Conservation (phyloP, 2,888 invertebrate species). For the Ceraclea dissimilis region DNA sequence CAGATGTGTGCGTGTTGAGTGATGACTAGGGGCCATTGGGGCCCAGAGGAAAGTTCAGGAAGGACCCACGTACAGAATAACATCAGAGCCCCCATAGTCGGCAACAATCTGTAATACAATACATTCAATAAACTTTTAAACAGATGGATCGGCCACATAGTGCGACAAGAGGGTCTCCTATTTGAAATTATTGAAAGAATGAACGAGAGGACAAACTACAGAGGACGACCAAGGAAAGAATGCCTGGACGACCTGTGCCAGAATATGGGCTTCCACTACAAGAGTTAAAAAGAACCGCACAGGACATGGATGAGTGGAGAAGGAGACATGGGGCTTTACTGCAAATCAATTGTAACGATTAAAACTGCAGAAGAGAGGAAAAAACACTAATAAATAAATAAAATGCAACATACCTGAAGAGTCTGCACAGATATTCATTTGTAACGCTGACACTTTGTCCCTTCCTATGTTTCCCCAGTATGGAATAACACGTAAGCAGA, state of each 20-base stretch:
- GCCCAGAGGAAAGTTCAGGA: conserved; percentile 55
- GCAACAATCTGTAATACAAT: conserved; percentile 47
- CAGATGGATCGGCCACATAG: not conserved
- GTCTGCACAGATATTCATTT: conserved; percentile 54
- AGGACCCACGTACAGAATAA: conserved; percentile 60
- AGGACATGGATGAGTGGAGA: no score
- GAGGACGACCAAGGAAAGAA: no score
- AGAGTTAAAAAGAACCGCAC: no score
- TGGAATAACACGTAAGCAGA: conserved; percentile 55
- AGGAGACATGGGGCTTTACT: no score
- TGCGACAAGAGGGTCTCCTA: no score
- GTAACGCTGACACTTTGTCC: conserved; percentile 47
- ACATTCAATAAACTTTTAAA: not conserved
- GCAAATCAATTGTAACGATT: no score
- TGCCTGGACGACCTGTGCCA: no score
- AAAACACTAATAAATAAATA: no score
- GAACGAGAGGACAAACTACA: no score
- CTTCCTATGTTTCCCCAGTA: conserved; percentile 50
- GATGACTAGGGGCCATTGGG: conserved; percentile 62
- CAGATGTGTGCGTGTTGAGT: conserved; percentile 60
- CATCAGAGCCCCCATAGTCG: conserved; percentile 56
- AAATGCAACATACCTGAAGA: conserved; percentile 53
- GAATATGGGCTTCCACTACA: no score
- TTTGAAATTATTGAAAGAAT: no score
- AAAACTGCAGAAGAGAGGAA: no score